phyloP scores from a whole-genome alignment of 2,888 invertebrate species.

The Hedya salicella region DNA sequence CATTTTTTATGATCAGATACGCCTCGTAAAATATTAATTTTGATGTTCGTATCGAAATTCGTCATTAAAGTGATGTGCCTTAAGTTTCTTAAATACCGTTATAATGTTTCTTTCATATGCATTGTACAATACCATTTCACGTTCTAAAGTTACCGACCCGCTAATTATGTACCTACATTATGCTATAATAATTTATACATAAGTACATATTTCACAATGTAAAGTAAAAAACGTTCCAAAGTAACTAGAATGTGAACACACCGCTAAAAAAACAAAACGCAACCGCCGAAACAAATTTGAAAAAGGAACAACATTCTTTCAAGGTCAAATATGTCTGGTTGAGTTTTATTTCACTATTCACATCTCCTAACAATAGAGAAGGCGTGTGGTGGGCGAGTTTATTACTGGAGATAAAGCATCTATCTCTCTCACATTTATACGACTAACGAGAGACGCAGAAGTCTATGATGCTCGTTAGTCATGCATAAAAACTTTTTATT shows the following conservation, averaged over 20 bases:
- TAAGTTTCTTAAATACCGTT: conserved; percentile 58
- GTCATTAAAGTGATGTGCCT: conserved; percentile 77
- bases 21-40: conserved; percentile 78
- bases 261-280: conserved; percentile 5
- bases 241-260: too few relatives aligned
- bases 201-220: too few relatives aligned
- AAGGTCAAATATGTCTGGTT: not conserved
- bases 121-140: conserved; percentile 16
- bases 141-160: not conserved
- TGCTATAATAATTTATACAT: too few relatives aligned
- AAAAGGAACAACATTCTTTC: conserved; percentile 23
- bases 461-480: too few relatives aligned
- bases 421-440: too few relatives aligned
- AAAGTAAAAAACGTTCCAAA: too few relatives aligned
- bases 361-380: not conserved
- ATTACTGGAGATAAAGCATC: too few relatives aligned
- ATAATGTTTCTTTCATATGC: conserved; percentile 10
- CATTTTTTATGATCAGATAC: conserved; percentile 79
- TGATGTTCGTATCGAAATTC: conserved; percentile 78
- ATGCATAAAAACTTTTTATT: too few relatives aligned
- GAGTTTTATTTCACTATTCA: not conserved
- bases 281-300: conserved; percentile 1
- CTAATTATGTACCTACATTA: too few relatives aligned
- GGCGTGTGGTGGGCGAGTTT: too few relatives aligned
- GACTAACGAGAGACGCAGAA: too few relatives aligned